These are phyloP conservation scores for Coregonus sp. DNA, from an alignment of 2,797 vertebrate genomes.

Conservation along the genomic window DNA sequence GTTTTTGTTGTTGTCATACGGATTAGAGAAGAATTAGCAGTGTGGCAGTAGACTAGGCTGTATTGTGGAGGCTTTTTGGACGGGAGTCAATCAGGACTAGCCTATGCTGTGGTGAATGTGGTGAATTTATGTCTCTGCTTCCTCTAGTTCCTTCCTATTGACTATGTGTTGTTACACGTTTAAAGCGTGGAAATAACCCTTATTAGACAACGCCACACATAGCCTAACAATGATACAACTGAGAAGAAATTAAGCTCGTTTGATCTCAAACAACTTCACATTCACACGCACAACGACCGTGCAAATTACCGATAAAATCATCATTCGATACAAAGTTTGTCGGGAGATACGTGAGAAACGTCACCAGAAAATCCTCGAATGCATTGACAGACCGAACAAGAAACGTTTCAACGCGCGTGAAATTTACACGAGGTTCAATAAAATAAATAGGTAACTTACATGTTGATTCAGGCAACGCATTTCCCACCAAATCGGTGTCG, in stretches of 20 bases:
- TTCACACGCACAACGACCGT: neutral
- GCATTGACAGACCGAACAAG: neutral
- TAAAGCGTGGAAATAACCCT: neutral
- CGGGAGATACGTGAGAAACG: neutral
- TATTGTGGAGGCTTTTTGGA: slow-evolving; percentile 2
- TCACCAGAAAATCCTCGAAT: neutral
- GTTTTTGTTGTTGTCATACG: slow-evolving; percentile 7
- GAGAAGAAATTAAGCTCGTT: neutral
- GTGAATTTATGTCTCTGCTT: neutral
- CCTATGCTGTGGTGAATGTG: neutral
- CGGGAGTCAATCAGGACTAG: neutral
- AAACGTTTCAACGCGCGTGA: neutral
- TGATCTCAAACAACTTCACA: neutral
- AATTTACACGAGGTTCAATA: neutral
- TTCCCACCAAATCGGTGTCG: slow-evolving; percentile 62
- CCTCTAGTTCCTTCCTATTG: neutral
- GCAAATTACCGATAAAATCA: neutral
- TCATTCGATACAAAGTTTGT: neutral
- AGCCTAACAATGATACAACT: neutral
- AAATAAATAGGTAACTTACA: slow-evolving; percentile 64
- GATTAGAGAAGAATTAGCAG: slow-evolving; percentile 17
- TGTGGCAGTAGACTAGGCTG: slow-evolving; percentile 12
- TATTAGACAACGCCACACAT: neutral
- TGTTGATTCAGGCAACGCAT: slow-evolving; percentile 50
- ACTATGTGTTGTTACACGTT: neutral